Evolutionary conservation across 2,888 invertebrate species (phyloP), one percentile per base, ranked within the genome.

Genomic region (Plemyria rubiginata): DNA sequence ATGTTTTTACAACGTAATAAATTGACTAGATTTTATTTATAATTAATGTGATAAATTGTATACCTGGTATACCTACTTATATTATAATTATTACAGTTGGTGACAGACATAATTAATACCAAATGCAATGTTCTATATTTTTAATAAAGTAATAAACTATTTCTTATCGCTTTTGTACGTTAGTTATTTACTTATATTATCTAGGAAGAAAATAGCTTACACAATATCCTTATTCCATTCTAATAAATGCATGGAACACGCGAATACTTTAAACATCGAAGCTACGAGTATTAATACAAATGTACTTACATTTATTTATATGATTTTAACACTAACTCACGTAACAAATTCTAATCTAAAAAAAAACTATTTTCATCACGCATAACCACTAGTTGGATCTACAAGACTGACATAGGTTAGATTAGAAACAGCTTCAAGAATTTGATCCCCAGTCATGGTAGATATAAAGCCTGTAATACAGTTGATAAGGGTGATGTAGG

Each of bases 21-120:
- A 43, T 58, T 58, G 58, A 58, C 58, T 58, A 58, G 58, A 51
- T 51, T 58, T 13, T 58, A 52, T 51, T 45, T 16, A 4, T 15
- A 13, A 12, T n/a, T n/a, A 15, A 15, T 2, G 15, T 15, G 7
- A 9, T 15, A 43, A 8, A 43, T 43, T 32, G 32, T 8, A 32
- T 32, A 32, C 32, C 6, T n/a, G n/a, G n/a, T n/a, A n/a, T n/a
- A n/a, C n/a, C n/a, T n/a, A n/a, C n/a, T n/a, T 8, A 8, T 32
- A 8, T 22, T n/a, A 32, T 3, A 8, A 32, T 32, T 32, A 32
- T 40, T 40, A 12, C 8, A 12, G 40, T 40, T 40, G 32, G 8
- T 32, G 32, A 5, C 12, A 40, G 11, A 40, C 8, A 40, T 40
- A 40, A 4, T 38, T 38, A 12, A 38, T 38, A 38, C 4, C 9